These are phyloP conservation scores for Carettochelys insculpta DNA, from an alignment of 2,113 vertebrate species.

Conservation along the genomic window DNA sequence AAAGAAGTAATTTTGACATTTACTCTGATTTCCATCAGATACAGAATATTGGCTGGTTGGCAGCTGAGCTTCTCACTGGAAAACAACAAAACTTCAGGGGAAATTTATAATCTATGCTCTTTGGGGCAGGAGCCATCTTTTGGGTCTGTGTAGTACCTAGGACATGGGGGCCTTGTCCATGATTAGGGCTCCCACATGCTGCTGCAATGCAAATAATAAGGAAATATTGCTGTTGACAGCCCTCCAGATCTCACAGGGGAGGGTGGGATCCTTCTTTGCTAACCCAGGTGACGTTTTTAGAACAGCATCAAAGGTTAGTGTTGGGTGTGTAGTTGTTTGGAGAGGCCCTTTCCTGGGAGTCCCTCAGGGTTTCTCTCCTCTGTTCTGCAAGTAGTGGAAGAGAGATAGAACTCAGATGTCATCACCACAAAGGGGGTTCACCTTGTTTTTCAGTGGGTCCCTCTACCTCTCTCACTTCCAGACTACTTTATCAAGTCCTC, in stretches of 20 bases:
- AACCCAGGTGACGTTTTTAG: not conserved
- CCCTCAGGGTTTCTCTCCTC: not conserved
- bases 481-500: not conserved
- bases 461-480: not conserved
- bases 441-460: not conserved
- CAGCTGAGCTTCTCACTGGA: not conserved
- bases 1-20: not conserved
- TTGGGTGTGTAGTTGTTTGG: fast-evolving
- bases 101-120: not conserved
- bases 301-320: not conserved
- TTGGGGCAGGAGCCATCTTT: not conserved
- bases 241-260: not conserved
- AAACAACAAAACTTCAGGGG: not conserved
- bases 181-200: not conserved
- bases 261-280: not conserved
- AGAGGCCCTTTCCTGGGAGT: not conserved
- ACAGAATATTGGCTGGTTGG: not conserved
- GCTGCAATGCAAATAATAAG: not conserved
- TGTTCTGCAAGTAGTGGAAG: not conserved
- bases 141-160: not conserved
- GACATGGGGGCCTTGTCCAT: not conserved
- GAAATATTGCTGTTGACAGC: not conserved
- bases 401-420: not conserved
- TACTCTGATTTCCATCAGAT: not conserved
- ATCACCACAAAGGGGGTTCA: not conserved